Base-by-base conservation (phyloP, 53 echinoderm and acorn worm species). In the Holothuria scabra region DNA sequence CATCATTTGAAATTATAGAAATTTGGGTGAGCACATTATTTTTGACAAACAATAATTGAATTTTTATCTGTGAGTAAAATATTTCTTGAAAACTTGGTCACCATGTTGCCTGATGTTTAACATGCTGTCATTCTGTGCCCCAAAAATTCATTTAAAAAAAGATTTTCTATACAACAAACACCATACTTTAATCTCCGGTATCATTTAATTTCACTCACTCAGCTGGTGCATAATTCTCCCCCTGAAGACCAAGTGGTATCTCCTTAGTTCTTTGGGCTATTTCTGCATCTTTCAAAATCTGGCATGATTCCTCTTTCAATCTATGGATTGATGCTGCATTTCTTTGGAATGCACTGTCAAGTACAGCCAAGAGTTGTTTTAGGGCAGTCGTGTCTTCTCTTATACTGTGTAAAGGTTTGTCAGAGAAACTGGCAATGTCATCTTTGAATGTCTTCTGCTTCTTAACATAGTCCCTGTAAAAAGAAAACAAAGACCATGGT, bases 241-340 rank as follows among this genome's bases (percentile, higher is more conserved):
- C 66, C 85, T 97, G 99, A 4, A 97, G 88, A 8, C 94, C 99
- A 5, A 88, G 87, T n/a, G 99, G 99, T 13, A 97, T 91, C 75
- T 97, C 94, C 65, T 93, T 91, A 6, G 99, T 97, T 69, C 99
- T 68, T 61, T 97, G 99, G 6, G 99, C 94, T 38, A 94, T 80
- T 87, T 99, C 94, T 24, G 91, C 99, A 91, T 99, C 95, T 79
- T 92, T 92, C 70, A 99, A 72, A 82, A 92, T 91, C 63, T 94
- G 91, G n/a, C 84, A 85, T 8, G 99, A 92, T 78, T 97, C 94
- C 71, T 87, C 85, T 72, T 94, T 94, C n/a, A 97, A 88, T 75
- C 94, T 90, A 34, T 95, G 94, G 20, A 97, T 90, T 22, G 99
- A 91, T 5, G 87, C 90, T 10, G 99, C 89, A 70, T 94, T 97